Base-by-base conservation (phyloP, 2,797 vertebrate genomes). In the Rhynchonycteris naso region DNA sequence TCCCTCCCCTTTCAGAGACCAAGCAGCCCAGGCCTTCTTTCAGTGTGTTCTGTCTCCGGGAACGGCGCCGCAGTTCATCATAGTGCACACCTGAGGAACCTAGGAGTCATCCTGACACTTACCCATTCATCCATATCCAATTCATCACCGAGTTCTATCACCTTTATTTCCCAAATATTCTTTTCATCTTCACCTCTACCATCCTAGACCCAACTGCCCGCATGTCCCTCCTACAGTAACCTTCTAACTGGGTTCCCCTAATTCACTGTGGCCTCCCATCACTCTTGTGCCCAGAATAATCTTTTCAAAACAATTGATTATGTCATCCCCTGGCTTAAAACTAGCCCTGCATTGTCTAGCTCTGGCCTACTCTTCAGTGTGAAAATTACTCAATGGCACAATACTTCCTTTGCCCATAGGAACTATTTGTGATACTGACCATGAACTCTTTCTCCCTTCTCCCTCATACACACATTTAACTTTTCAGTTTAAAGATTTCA, bases 401-500 rank as follows among this genome's bases (percentile, higher is more conserved):
- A 21, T 63, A 69, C 28, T 92, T 93, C 61, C 69, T 47, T 83
- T 78, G 52, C 50, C 61, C 54, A 1, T 28, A 71, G 7, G 28
- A 30, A 52, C 26, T 66, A 15, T 35, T 85, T 85, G 33, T 80
- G 61, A 66, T 59, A 52, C 9, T 63, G 1, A 76, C 81, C 35
- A 6, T 58, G n/a, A 79, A 78, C n/a, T 75, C 74, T 72, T 78
- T 58, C 63, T 76, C 30, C 26, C 11, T 79, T 58, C 83, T 28
- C 30, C 28, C 18, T 30, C 19, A 22, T 26, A 71, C 22, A 75
- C 21, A 47, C 19, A n/a, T 33, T 81, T 95, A 75, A 88, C 63
- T 74, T 80, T 89, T 78, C 38, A 72, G 16, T 84, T 75, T 88
- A 90, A 72, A 89, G 52, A 79, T 84, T 66, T 91, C 43, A 28